Evolutionary conservation across 2,888 invertebrate genomes (phyloP).

Genomic region (Epiblema foenella): DNA sequence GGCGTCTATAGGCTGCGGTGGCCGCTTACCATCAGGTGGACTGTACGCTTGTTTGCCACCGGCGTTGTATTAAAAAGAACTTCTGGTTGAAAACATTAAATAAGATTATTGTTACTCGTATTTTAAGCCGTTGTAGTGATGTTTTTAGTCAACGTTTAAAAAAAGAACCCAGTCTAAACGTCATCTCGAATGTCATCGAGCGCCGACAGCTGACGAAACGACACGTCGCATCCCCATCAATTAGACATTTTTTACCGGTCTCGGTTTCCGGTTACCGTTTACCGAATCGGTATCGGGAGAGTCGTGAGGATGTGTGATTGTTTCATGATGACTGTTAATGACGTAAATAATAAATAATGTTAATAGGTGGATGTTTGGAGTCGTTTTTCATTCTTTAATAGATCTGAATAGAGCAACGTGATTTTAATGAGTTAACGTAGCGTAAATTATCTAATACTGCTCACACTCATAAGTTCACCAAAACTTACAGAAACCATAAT

Average conservation of each 20-base stretch:
- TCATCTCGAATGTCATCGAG: slow-evolving; percentile 64
- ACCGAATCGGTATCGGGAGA: slow-evolving; percentile 50
- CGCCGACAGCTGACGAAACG: slow-evolving; percentile 66
- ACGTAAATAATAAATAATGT: slow-evolving; percentile 15
- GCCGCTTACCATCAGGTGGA: too few species aligned
- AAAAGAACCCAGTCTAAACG: slow-evolving; percentile 46
- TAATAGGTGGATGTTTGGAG: slow-evolving; percentile 4
- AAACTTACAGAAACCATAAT: background rate
- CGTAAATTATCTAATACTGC: too few species aligned
- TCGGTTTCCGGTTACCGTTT: slow-evolving; percentile 64
- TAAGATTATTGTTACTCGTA: background rate
- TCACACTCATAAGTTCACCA: too few species aligned
- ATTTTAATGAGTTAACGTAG: background rate
- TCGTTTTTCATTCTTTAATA: slow-evolving; percentile 2
- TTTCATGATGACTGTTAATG: slow-evolving; percentile 25
- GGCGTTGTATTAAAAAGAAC: background rate
- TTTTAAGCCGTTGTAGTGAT: background rate
- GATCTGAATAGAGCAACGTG: background rate
- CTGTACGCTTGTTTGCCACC: too few species aligned
- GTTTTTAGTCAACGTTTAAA: slow-evolving; percentile 21
- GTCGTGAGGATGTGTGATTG: slow-evolving; percentile 46
- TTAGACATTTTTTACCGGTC: slow-evolving; percentile 59
- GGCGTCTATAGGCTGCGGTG: too few species aligned
- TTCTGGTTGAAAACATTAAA: background rate
- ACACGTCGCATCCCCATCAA: slow-evolving; percentile 67